Percentiles rank a stretch among this genome's conserved stretches.
phyloP scores from a whole-genome alignment of 2,888 invertebrate species.

The Euclidia mi region DNA sequence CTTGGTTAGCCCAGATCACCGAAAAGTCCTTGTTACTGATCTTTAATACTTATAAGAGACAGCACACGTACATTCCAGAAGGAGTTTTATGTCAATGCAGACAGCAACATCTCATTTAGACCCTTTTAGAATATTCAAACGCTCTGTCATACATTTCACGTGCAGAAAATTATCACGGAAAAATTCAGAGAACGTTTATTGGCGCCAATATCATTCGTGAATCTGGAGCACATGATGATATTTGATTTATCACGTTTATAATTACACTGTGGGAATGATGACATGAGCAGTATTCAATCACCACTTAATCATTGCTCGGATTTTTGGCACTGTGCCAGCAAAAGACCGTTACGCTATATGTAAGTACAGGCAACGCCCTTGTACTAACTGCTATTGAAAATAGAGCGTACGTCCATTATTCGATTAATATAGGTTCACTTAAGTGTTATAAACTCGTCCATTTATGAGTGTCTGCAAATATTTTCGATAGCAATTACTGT shows the following conservation, averaged over 20 bases:
- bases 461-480: background rate
- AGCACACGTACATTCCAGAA: too few species aligned
- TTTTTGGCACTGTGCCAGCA: constrained; percentile 39
- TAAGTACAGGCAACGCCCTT: constrained; percentile 19
- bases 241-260: constrained; percentile 29
- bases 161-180: background rate
- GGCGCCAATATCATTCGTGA: background rate
- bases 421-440: background rate
- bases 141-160: too few species aligned
- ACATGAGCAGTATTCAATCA: constrained; percentile 37
- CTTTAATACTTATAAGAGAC: too few species aligned
- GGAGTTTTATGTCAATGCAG: too few species aligned
- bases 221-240: background rate
- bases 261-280: constrained; percentile 36
- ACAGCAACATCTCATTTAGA: too few species aligned
- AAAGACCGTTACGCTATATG: constrained; percentile 23
- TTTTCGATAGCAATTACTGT: too few species aligned
- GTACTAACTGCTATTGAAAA: constrained; percentile 19
- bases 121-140: too few species aligned
- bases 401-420: constrained; percentile 2
- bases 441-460: constrained; percentile 1
- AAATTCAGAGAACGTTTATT: background rate
- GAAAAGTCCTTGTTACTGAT: too few species aligned
- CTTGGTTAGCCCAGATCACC: too few species aligned
- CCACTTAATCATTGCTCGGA: constrained; percentile 31